These are phyloP conservation scores for Diglossa brunneiventris DNA, from an alignment of 2,113 vertebrate genomes.

Conservation along the genomic window DNA sequence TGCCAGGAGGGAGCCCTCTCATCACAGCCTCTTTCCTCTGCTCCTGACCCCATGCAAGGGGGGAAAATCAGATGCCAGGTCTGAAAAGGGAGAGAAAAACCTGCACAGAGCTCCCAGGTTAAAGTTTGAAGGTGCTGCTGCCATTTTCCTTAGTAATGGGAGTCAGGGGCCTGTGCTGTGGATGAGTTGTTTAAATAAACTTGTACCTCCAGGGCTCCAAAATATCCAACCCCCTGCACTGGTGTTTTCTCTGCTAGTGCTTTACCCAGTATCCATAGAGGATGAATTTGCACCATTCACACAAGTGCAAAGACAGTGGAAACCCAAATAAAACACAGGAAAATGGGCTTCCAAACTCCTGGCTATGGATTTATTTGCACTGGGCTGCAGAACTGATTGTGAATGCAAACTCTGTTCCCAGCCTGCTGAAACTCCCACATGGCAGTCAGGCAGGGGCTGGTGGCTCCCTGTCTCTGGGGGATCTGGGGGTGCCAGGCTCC, in stretches of 20 bases:
- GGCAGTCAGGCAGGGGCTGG: neutral
- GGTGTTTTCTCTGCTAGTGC: neutral
- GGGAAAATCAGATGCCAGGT: neutral
- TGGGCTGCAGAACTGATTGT: slow-evolving; percentile 17
- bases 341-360: slow-evolving; percentile 47
- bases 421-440: neutral
- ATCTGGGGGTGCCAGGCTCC: fast-evolving
- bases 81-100: neutral
- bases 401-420: slow-evolving; percentile 60
- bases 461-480: neutral
- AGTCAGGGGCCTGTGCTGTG: neutral
- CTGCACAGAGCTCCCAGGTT: neutral
- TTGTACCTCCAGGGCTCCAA: neutral
- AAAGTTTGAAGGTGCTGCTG: neutral
- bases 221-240: neutral
- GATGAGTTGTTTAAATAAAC: slow-evolving; percentile 11
- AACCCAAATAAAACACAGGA: slow-evolving; percentile 69
- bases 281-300: slow-evolving; percentile 62
- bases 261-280: neutral
- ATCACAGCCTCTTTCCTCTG: neutral
- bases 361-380: slow-evolving; percentile 39
- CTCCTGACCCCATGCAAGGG: fast-evolving
- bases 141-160: neutral
- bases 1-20: neutral
- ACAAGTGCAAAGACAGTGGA: slow-evolving; percentile 47